Percentiles rank a stretch among this genome's conserved stretches.
phyloP scores from a whole-genome alignment of 1,140 invertebrate species.

The Meloidogyne hapla region DNA sequence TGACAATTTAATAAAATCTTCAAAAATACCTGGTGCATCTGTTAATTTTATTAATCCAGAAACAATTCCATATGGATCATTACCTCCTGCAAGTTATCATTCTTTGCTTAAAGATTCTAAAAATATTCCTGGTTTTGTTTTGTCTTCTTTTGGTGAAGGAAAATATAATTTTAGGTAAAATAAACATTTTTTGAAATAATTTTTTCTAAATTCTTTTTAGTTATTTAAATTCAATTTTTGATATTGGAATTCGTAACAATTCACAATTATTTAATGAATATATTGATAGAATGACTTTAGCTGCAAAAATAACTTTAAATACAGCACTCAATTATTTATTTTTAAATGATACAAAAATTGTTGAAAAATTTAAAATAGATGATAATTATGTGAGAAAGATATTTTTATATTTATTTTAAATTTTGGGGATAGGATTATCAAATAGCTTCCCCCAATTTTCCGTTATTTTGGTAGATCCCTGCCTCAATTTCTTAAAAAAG shows the following conservation, averaged over 20 bases:
- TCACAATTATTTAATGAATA: not conserved
- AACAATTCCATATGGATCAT: not conserved
- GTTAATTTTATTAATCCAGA: conserved; percentile 22
- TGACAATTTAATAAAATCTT: conserved; percentile 4
- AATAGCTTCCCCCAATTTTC: too few relatives aligned
- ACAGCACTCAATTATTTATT: conserved; percentile 36
- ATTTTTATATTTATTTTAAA: conserved; percentile 2
- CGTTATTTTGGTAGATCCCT: too few relatives aligned
- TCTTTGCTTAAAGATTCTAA: conserved; percentile 39
- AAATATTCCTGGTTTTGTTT: conserved; percentile 41
- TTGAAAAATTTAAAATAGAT: conserved; percentile 27
- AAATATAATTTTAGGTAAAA: conserved; percentile 40
- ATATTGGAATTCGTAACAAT: conserved; percentile 24
- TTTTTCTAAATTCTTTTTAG: conserved; percentile 16
- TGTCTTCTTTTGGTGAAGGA: conserved; percentile 37
- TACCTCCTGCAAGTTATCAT: conserved; percentile 55
- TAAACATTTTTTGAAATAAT: not conserved
- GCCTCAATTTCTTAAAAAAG: too few relatives aligned
- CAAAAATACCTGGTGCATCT: conserved; percentile 1
- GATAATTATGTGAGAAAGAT: conserved; percentile 30
- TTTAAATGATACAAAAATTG: not conserved
- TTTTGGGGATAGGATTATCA: too few relatives aligned
- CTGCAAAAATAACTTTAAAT: conserved; percentile 34
- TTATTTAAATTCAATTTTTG: conserved; percentile 33
- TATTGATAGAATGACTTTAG: conserved; percentile 31